These are phyloP conservation scores for Peucedramus taeniatus DNA, from an alignment of 2,113 vertebrate genomes.

Conservation along the genomic window DNA sequence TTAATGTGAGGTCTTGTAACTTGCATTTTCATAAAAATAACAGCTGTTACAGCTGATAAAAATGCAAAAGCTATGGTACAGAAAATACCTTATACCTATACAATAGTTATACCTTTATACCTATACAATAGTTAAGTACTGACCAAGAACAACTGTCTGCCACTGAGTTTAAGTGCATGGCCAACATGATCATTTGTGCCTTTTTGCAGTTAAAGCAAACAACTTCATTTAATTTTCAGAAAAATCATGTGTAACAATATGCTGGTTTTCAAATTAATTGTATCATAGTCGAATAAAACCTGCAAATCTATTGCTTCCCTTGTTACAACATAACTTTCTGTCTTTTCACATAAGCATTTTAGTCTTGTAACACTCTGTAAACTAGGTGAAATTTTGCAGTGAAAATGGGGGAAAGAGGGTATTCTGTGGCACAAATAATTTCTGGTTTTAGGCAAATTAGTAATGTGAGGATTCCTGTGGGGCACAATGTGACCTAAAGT, in stretches of 20 bases:
- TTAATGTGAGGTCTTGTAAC: background rate
- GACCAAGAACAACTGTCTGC: background rate
- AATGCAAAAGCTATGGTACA: background rate
- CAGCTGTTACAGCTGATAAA: background rate
- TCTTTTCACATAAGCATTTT: background rate
- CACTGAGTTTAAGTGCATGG: background rate
- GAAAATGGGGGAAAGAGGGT: background rate
- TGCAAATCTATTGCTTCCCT: background rate
- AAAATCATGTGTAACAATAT: background rate
- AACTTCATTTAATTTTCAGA: background rate
- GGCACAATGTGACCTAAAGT: background rate
- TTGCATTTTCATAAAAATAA: background rate
- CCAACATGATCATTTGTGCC: rapidly evolving
- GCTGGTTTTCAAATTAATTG: background rate
- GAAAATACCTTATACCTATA: background rate
- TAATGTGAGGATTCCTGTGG: background rate
- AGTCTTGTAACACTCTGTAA: background rate
- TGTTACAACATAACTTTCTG: background rate
- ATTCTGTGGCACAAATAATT: background rate
- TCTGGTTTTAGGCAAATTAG: background rate
- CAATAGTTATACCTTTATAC: background rate
- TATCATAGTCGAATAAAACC: background rate
- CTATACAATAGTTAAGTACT: background rate
- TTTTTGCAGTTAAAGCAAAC: background rate
- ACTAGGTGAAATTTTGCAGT: background rate